A percentile compares a stretch with the other conserved stretches of the same genome.
Conservation (phyloP, 2,888 invertebrate genomes). For the Melieria crassipennis region DNA sequence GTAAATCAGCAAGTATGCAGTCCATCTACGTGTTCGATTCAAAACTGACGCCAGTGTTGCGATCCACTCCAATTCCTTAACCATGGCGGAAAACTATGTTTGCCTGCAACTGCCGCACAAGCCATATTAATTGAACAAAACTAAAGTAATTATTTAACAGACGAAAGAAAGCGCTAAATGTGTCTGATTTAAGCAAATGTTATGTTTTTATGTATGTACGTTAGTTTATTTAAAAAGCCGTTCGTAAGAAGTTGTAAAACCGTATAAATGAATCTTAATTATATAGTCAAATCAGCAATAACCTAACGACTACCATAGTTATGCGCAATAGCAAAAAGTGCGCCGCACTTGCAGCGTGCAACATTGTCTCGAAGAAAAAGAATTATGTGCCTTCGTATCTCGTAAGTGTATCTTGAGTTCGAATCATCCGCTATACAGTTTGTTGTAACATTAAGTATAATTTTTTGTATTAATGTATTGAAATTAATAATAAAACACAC, state of each 20-base stretch:
- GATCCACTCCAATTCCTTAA: too few species aligned
- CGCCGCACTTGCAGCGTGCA: neutral
- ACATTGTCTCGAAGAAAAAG: slow-evolving; percentile 22
- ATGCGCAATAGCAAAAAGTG: neutral
- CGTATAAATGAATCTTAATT: neutral
- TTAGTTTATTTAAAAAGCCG: slow-evolving; percentile 38
- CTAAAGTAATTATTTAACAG: slow-evolving; percentile 7
- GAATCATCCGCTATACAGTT: slow-evolving; percentile 21
- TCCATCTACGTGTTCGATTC: too few species aligned
- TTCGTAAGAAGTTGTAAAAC: slow-evolving; percentile 16
- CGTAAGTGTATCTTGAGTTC: slow-evolving; percentile 5
- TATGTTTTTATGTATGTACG: slow-evolving; percentile 35
- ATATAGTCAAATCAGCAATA: neutral
- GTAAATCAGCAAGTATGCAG: too few species aligned
- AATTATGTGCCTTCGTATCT: slow-evolving; percentile 27
- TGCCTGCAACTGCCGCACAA: slow-evolving; percentile 23
- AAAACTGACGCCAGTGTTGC: slow-evolving; percentile 11
- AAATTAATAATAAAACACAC: slow-evolving; percentile 24
- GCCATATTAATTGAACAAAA: slow-evolving; percentile 37
- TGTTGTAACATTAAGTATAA: slow-evolving; percentile 37
- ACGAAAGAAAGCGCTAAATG: slow-evolving; percentile 11
- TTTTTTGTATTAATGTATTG: slow-evolving; percentile 39
- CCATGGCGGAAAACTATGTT: neutral
- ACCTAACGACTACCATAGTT: neutral
- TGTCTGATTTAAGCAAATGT: slow-evolving; percentile 34